Base-by-base conservation (phyloP, 2,797 vertebrate genomes). In the Trematomus bernacchii region DNA sequence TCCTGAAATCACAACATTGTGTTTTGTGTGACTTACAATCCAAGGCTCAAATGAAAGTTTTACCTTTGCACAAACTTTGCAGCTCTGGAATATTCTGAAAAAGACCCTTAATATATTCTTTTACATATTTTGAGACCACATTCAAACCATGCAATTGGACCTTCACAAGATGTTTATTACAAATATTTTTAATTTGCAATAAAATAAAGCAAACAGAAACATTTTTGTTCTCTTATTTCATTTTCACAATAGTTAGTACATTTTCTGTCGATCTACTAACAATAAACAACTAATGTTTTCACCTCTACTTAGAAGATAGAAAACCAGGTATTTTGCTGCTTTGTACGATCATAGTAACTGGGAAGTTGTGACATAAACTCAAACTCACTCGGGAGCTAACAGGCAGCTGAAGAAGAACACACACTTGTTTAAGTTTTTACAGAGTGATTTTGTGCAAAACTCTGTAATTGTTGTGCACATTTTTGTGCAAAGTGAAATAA, bases 371-470 rank as follows among this genome's bases (percentile, higher is more conserved):
- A 59, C 64, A 27, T 21, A 12, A 68, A 59, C 43, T 42, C 53
- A 52, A 58, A 55, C 59, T 40, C 27, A 68, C 53, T 44, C 6
- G 37, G 43, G 59, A 60, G 65, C 65, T 48, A 71, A 66, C 21
- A 48, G 43, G 65, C 73, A 85, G 33, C 33, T 86, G 68, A 57
- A 69, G 42, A 54, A 62, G 33, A 48, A 54, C 18, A 3, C 40
- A 63, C 53, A 40, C 46, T 21, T 27, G 9, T 6, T 67, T 18
- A 16, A 8, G 18, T 44, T 66, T 53, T 70, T 64, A 71, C 14
- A 13, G 43, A 48, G 55, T 55, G 66, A 55, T 66, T 55, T 66
- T 4, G 13, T 57, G 50, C 46, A 42, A 67, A 63, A 33, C 37
- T 13, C 16, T 47, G 1, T 46, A 30, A 70, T 57, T 9, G 23